Evolutionary conservation across 2,888 invertebrate species (phyloP).

Genomic region (Holacanthella duospinosa): DNA sequence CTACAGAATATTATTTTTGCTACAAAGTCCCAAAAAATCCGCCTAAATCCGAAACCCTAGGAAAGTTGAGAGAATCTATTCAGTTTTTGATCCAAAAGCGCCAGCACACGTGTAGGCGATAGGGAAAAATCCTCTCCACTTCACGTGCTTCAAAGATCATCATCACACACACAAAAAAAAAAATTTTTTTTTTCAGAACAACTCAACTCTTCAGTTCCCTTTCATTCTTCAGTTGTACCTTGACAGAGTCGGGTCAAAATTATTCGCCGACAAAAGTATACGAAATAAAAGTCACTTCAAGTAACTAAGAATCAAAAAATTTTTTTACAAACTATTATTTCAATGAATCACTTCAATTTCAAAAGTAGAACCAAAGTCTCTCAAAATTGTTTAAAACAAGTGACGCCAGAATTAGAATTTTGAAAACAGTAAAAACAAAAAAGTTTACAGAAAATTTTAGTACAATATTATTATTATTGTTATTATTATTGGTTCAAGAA

Average conservation of each 20-base stretch:
- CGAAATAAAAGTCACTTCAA: neutral
- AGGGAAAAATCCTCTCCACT: neutral
- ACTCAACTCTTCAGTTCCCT: neutral
- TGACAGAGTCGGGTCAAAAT: neutral
- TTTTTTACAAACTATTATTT: neutral
- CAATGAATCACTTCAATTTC: no score
- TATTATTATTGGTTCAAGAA: no score
- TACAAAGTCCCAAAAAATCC: neutral
- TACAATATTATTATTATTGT: no score
- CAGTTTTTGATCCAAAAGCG: no score
- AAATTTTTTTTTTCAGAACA: neutral
- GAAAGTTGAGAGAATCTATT: neutral
- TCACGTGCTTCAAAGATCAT: neutral
- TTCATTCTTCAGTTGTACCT: conserved; percentile 3
- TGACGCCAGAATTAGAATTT: no score
- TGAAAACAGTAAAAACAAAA: no score
- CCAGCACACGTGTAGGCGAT: neutral
- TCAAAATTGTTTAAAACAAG: no score
- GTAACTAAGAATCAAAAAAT: neutral
- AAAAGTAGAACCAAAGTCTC: no score
- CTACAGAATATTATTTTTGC: neutral
- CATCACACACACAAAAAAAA: neutral
- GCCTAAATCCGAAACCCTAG: neutral
- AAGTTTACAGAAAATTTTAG: no score
- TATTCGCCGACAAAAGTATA: neutral